A percentile compares a stretch with the other conserved stretches of the same genome.
phyloP scores from a whole-genome alignment of 2,888 invertebrate genomes.

The Lepas anatifera region DNA sequence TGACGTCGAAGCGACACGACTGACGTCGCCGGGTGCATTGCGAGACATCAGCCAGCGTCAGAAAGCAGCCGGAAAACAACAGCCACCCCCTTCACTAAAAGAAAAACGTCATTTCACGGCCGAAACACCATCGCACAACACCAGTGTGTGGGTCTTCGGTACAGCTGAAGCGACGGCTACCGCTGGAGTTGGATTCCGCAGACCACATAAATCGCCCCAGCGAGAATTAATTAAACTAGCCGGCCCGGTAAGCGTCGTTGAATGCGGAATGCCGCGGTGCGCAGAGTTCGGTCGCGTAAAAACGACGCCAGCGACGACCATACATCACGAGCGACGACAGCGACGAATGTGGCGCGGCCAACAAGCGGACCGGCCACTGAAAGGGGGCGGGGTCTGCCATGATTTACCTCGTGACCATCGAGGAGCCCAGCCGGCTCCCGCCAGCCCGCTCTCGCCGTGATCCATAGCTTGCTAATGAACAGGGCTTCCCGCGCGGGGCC shows the following conservation, averaged over 20 bases:
- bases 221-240: neutral
- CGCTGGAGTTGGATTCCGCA: neutral
- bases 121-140: too few species aligned
- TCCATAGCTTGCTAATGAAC: neutral
- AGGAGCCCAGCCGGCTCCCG: neutral
- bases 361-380: neutral
- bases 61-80: too few species aligned
- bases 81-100: too few species aligned
- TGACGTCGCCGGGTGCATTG: neutral
- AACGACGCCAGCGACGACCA: neutral
- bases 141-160: too few species aligned
- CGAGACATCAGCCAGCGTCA: neutral
- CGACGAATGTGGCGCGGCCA: neutral
- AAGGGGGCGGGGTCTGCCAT: neutral
- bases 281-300: neutral
- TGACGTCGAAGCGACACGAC: neutral
- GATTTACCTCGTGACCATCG: neutral
- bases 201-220: neutral
- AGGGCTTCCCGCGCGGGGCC: neutral
- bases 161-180: too few species aligned
- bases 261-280: too few species aligned
- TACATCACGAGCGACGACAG: neutral
- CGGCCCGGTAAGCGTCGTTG: neutral
- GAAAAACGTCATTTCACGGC: too few species aligned
- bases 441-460: neutral